These are phyloP conservation scores for Thomomys bottae DNA, from an alignment of 2,113 vertebrate species.

Conservation along the genomic window DNA sequence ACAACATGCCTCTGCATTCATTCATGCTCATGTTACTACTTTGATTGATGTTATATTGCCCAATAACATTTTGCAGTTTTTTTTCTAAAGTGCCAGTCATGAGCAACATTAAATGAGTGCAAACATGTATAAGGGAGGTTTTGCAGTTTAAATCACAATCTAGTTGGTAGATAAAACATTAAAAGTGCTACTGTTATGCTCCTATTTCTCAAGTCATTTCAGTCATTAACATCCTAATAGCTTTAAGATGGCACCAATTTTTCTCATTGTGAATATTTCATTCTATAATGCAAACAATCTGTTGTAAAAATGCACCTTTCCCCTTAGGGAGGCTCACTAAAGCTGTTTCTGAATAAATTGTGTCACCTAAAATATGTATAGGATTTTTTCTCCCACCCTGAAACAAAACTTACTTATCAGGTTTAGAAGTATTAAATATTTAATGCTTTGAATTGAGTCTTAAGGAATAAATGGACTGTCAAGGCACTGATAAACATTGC, in stretches of 20 bases:
- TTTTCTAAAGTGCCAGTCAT: conserved; percentile 7
- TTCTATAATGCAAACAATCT: conserved; percentile 40
- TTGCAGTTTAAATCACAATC: background rate
- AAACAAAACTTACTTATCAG: background rate
- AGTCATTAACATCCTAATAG: conserved; percentile 17
- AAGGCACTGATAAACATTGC: background rate
- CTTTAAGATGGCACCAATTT: background rate
- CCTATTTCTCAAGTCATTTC: conserved; percentile 31
- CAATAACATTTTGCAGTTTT: background rate
- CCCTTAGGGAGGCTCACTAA: background rate
- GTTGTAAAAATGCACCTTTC: background rate
- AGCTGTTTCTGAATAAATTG: conserved; percentile 15
- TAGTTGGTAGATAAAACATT: conserved; percentile 28
- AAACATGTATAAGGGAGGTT: background rate
- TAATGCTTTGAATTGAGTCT: conserved; percentile 32
- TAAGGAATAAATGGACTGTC: background rate
- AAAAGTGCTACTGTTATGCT: conserved; percentile 3
- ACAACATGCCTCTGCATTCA: background rate
- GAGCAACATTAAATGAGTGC: background rate
- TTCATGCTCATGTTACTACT: background rate
- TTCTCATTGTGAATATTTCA: conserved; percentile 37
- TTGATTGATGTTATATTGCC: conserved; percentile 1
- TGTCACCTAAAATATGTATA: background rate
- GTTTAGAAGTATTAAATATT: conserved; percentile 7
- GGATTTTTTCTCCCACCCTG: background rate